Conservation (phyloP, 1,140 invertebrate species). For the Melitaea cinxia region DNA sequence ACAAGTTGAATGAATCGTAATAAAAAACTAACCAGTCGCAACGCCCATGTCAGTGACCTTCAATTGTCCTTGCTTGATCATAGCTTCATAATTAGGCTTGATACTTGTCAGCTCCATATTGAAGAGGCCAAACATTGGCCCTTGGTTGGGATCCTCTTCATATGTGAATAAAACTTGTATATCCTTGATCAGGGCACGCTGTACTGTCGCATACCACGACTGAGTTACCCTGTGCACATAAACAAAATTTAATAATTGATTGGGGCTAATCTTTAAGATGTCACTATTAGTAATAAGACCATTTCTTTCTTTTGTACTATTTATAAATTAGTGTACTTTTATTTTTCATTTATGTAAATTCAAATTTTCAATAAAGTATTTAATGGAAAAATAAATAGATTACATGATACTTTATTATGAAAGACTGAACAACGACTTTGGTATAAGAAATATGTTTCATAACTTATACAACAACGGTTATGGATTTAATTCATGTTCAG, state of each 20-base stretch:
- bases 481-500: no score
- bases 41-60: conserved; percentile 93
- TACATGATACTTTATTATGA: no score
- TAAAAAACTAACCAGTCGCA: conserved; percentile 85
- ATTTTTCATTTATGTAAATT: no score
- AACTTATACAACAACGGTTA: no score
- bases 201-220: conserved; percentile 91
- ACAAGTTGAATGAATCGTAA: not conserved
- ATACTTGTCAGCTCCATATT: conserved; percentile 89
- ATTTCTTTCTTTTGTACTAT: no score
- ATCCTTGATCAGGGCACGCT: conserved; percentile 90
- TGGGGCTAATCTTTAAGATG: no score
- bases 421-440: no score
- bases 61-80: conserved; percentile 91
- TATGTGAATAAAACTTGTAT: conserved; percentile 86
- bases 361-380: no score
- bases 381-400: no score
- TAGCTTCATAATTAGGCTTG: conserved; percentile 93
- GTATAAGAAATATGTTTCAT: no score
- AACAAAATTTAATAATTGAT: not conserved
- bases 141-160: conserved; percentile 83
- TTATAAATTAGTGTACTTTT: no score
- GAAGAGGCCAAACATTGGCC: conserved; percentile 89
- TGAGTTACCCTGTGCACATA: conserved; percentile 87
- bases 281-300: no score